These are phyloP conservation scores for Spilosoma lubricipeda DNA, from an alignment of 2,888 invertebrate species.

Conservation along the genomic window DNA sequence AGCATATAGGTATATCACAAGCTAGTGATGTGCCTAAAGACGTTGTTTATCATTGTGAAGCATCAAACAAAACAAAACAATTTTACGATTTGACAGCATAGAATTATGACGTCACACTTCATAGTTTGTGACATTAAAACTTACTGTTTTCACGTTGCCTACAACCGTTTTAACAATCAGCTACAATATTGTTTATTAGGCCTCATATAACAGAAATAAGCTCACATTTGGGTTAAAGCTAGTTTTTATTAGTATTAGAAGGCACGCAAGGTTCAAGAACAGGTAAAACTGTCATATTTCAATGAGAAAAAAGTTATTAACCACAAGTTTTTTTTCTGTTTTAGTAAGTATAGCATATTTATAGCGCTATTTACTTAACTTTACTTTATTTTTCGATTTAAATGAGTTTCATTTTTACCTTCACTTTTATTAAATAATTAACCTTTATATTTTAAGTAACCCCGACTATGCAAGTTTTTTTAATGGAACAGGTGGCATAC, in stretches of 20 bases:
- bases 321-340: background rate
- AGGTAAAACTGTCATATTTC: background rate
- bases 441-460: background rate
- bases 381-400: background rate
- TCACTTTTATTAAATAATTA: background rate
- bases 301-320: background rate
- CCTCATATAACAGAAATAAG: background rate
- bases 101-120: background rate
- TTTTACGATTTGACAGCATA: background rate
- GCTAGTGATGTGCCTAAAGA: no score
- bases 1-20: no score
- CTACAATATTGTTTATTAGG: constrained; percentile 3
- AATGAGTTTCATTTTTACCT: background rate
- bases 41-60: background rate
- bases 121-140: background rate
- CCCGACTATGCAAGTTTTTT: no score
- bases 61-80: background rate
- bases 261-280: background rate
- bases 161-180: background rate
- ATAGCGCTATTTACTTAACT: background rate
- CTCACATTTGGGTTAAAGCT: background rate
- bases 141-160: background rate
- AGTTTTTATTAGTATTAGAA: background rate
- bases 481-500: no score
- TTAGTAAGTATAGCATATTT: background rate